Base-by-base conservation (phyloP, 2,797 vertebrate species). In the Sebastes melanostomus region DNA sequence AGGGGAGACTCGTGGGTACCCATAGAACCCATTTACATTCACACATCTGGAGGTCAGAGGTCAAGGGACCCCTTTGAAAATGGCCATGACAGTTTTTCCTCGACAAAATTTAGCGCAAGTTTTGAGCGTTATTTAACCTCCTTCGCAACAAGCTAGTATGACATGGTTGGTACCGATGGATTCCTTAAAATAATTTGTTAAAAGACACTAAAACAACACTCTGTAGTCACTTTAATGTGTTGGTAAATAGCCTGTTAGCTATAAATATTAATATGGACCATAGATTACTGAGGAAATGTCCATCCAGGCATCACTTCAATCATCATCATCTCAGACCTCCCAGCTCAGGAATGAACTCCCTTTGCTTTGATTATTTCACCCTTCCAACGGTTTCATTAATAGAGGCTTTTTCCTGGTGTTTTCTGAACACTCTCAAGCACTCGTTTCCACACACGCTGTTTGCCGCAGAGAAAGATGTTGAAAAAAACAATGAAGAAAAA, bases 401-500 rank as follows among this genome's bases (percentile, higher is more conserved):
- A 13, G 14, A 60, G 30, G n/a, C 13, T 14, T 42, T 42, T 42
- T 42, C 3, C 27, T 8, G 20, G n/a, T 25, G 25, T 63, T 76
- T 52, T 60, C 60, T 18, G 14, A 22, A 5, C 58, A 62, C 7
- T 54, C 27, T n/a, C 34, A 4, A 42, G 38, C 14, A 42, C 38
- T 3, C 14, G 14, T 42, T 42, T 42, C 36, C 36, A 38, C 36
- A 38, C 12, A 14, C 36, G 13, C 36, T 38, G n/a, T 18, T 72
- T 59, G 24, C 72, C 7, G 3, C 58, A 56, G 52, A 85, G 24
- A 67, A 32, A 50, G 61, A 42, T 56, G 70, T 69, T 66, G 38
- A 42, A 22, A 34, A 13, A 79, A 79, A 22, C 36, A 18, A 32
- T 46, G 29, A 61, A 63, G 52, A 30, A 54, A 79, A 58, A 58